Evolutionary conservation across 2,888 invertebrate species (phyloP).

Genomic region (Mayetiola destructor): DNA sequence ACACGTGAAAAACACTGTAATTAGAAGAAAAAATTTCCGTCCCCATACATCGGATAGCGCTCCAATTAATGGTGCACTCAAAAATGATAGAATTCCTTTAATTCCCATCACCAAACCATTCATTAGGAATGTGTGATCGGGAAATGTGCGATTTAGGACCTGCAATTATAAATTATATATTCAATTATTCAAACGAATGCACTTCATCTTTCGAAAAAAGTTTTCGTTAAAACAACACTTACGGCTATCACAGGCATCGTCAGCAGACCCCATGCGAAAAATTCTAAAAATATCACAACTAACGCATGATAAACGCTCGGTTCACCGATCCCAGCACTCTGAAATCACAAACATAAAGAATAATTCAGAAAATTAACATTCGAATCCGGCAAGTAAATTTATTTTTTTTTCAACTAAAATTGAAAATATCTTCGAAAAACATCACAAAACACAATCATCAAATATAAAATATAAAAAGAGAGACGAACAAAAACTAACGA

Average conservation of each 20-base stretch:
- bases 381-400: no score
- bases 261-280: conserved; percentile 98
- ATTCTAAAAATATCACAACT: conserved; percentile 98
- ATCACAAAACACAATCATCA: no score
- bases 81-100: conserved; percentile 93
- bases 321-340: conserved; percentile 77
- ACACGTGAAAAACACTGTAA: conserved; percentile 98
- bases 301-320: conserved; percentile 97
- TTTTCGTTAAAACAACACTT: conserved; percentile 19
- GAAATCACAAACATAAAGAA: conserved; percentile 29
- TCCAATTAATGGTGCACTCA: conserved; percentile 93
- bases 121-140: conserved; percentile 86
- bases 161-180: conserved; percentile 21
- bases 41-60: conserved; percentile 98
- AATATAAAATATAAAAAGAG: no score
- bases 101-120: conserved; percentile 99
- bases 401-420: not conserved
- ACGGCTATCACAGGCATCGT: conserved; percentile 87
- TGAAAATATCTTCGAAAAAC: no score
- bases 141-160: conserved; percentile 92
- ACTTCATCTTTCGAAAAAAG: not conserved
- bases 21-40: conserved; percentile 89
- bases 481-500: no score
- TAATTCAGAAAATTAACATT: conserved; percentile 20
- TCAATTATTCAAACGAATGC: not conserved